Base-by-base conservation (phyloP, 1,140 invertebrate genomes). In the Ruditapes philippinarum region DNA sequence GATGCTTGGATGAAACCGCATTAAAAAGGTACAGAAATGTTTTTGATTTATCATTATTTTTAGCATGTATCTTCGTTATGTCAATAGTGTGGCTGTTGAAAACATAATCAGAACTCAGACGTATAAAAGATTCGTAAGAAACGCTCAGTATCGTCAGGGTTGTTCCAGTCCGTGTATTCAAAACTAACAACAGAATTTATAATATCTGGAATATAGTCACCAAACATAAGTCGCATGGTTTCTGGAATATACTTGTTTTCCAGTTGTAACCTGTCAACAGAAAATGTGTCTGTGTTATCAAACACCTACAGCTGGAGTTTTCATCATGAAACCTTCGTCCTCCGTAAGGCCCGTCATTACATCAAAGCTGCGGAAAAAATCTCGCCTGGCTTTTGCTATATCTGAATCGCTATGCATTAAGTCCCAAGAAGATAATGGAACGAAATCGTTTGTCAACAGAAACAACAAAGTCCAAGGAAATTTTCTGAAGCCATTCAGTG, bases 391-490 rank as follows among this genome's bases (percentile, higher is more conserved):
- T 54, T 80, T 51, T 5, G 76, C 76, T 12, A 70, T 49, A 19
- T 68, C 73, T 14, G 62, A 28, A 60, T 28, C 36, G 22, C 82
- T 76, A 5, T 83, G 81, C 22, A 91, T 25, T 28, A 60, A 19
- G 7, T 80, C 62, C 3, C 25, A 38, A 31, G 88, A 65, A 45
- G 54, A 31, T 19, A 28, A 42, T 28, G 87, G 79, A 0, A 91
- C 70, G 17, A 91, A 73, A 19, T 89, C 88, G n/a, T 14, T 84
- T 83, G 49, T 91, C 90, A 17, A 91, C 83, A 4, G 80, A 62
- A 4, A 86, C 81, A 7, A 78, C 88, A 62, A 89, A 80, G 12
- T 80, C 76, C 28, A 80, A 7, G 17, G 76, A 49, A 38, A n/a
- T n/a, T n/a, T n/a, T n/a, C n/a, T n/a, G n/a, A n/a, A n/a, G n/a